Conservation (phyloP, 2,888 invertebrate species). For the Helobdella robusta region DNA sequence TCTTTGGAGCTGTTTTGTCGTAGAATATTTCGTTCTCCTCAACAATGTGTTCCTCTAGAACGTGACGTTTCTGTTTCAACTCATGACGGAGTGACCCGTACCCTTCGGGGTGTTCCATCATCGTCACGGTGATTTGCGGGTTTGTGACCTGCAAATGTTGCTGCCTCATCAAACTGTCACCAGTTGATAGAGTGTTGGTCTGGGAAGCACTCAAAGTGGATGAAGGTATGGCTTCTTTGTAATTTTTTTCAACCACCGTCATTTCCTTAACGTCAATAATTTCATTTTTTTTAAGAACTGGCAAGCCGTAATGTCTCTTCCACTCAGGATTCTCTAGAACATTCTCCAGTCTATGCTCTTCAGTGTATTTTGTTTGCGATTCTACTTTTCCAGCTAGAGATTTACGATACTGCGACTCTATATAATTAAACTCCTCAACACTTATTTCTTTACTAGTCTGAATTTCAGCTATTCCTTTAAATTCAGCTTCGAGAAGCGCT, state of each 20-base stretch:
- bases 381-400: conserved; percentile 11
- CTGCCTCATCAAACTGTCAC: neutral
- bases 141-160: neutral
- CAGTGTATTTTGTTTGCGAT: neutral
- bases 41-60: conserved; percentile 25
- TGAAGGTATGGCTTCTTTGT: neutral
- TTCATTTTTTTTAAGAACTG: conserved; percentile 7
- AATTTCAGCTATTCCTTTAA: conserved; percentile 23
- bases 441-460: conserved; percentile 22
- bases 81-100: conserved; percentile 23
- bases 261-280: conserved; percentile 6
- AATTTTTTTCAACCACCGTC: conserved; percentile 4
- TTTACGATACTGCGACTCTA: conserved; percentile 17
- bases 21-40: conserved; percentile 28
- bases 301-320: conserved; percentile 18
- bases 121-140: neutral
- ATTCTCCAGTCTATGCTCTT: conserved; percentile 22
- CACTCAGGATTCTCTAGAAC: conserved; percentile 18
- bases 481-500: conserved; percentile 25
- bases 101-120: conserved; percentile 7
- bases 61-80: conserved; percentile 26
- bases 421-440: conserved; percentile 23
- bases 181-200: neutral
- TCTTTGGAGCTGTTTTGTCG: conserved; percentile 21
- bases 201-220: neutral